A percentile compares a stretch with the other conserved stretches of the same genome.
Conservation (phyloP, 2,888 invertebrate genomes). For the Dolichopus griseipennis region DNA sequence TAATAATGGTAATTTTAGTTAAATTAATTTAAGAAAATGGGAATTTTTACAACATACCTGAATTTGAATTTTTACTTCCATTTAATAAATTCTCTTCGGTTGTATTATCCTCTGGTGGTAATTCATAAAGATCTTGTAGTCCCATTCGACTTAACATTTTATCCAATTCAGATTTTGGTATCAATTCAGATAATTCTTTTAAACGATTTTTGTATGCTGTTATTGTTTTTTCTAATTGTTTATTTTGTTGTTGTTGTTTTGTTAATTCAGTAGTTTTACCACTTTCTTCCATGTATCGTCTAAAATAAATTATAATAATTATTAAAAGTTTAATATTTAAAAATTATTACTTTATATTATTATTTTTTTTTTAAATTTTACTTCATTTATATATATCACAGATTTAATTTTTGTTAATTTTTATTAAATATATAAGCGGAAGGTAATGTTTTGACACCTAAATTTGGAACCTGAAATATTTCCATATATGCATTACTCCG, state of each 20-base stretch:
- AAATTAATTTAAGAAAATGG: too few relatives aligned
- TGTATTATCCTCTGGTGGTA: constrained; percentile 35
- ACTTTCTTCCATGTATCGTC: constrained; percentile 84
- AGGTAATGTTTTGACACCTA: too few relatives aligned
- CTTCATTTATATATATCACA: background rate
- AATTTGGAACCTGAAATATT: too few relatives aligned
- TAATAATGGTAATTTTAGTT: too few relatives aligned
- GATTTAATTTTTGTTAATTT: too few relatives aligned
- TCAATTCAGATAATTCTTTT: constrained; percentile 51
- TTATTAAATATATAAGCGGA: too few relatives aligned
- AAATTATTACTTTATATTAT: background rate
- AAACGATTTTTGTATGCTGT: constrained; percentile 72
- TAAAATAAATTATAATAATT: constrained; percentile 41
- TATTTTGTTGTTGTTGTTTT: constrained; percentile 80
- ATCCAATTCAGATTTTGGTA: constrained; percentile 39
- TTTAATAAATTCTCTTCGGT: constrained; percentile 29
- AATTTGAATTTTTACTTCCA: constrained; percentile 39
- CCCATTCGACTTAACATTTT: constrained; percentile 48
- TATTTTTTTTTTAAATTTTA: background rate
- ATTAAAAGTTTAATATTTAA: background rate
- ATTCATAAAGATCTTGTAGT: constrained; percentile 48
- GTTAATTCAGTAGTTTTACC: constrained; percentile 81
- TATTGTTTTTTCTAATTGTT: constrained; percentile 78
- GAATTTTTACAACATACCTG: constrained; percentile 28
- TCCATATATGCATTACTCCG: too few relatives aligned